Evolutionary conservation across 2,113 vertebrate genomes (phyloP).

Genomic region (Mirounga angustirostris): DNA sequence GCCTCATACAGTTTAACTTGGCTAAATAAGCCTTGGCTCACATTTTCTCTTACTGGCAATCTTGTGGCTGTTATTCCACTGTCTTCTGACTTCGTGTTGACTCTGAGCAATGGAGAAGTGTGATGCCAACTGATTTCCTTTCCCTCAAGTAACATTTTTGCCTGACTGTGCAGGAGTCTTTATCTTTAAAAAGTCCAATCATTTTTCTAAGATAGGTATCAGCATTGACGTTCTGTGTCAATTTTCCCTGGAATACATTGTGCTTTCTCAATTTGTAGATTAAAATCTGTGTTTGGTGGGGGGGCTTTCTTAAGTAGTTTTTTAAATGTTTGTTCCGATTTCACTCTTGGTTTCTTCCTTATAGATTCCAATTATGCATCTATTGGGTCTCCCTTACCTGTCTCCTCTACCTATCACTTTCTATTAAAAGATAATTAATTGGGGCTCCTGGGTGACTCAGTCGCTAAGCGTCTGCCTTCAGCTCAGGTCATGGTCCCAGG

Average conservation of each 20-base stretch:
- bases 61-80: not conserved
- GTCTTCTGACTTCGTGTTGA: slow-evolving; percentile 35
- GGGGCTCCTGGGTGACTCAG: no score
- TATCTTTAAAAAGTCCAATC: not conserved
- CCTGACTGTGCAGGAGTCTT: not conserved
- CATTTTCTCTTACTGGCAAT: slow-evolving; percentile 13
- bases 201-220: not conserved
- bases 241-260: not conserved
- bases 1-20: not conserved
- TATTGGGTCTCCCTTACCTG: not conserved
- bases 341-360: not conserved
- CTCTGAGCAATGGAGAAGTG: not conserved
- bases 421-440: not conserved
- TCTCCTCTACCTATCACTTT: not conserved
- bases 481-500: no score
- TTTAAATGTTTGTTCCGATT: not conserved
- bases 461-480: no score
- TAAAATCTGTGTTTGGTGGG: not conserved
- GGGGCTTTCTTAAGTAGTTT: not conserved
- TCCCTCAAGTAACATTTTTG: slow-evolving; percentile 32
- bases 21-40: not conserved
- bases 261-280: not conserved
- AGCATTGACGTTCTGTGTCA: not conserved
- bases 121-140: slow-evolving; percentile 10
- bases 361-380: not conserved